Percentiles rank a stretch among this genome's conserved stretches.
Conservation (phyloP, 2,888 invertebrate genomes). For the Apodemia mormo region DNA sequence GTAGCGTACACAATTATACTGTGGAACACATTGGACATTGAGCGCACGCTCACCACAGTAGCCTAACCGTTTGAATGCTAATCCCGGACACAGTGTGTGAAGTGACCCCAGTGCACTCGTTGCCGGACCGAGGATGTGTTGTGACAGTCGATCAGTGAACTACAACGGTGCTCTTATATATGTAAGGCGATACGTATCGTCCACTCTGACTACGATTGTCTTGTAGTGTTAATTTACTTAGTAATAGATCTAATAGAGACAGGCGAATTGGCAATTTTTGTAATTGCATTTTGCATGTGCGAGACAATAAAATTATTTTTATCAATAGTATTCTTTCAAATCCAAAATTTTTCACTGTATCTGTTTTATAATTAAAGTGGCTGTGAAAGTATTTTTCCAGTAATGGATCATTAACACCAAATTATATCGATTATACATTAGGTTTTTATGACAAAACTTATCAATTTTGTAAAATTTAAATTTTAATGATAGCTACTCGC, state of each 20-base stretch:
- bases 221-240: slow-evolving; percentile 43
- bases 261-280: slow-evolving; percentile 29
- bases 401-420: slow-evolving; percentile 63
- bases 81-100: slow-evolving; percentile 64
- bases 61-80: slow-evolving; percentile 74
- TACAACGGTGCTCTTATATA: slow-evolving; percentile 36
- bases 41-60: slow-evolving; percentile 74
- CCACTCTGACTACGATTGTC: slow-evolving; percentile 31
- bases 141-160: slow-evolving; percentile 29
- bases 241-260: slow-evolving; percentile 44
- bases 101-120: slow-evolving; percentile 56
- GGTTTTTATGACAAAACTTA: slow-evolving; percentile 23
- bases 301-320: slow-evolving; percentile 70
- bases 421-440: slow-evolving; percentile 57
- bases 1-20: slow-evolving; percentile 52
- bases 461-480: slow-evolving; percentile 47
- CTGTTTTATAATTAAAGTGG: slow-evolving; percentile 57
- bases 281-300: slow-evolving; percentile 70
- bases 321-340: slow-evolving; percentile 24
- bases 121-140: slow-evolving; percentile 36
- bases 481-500: slow-evolving; percentile 57
- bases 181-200: slow-evolving; percentile 20
- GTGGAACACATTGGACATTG: slow-evolving; percentile 70
- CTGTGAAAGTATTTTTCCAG: slow-evolving; percentile 71
- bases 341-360: slow-evolving; percentile 39